Evolutionary conservation across 2,113 vertebrate species (phyloP).

Genomic region (Aphelocoma coerulescens): DNA sequence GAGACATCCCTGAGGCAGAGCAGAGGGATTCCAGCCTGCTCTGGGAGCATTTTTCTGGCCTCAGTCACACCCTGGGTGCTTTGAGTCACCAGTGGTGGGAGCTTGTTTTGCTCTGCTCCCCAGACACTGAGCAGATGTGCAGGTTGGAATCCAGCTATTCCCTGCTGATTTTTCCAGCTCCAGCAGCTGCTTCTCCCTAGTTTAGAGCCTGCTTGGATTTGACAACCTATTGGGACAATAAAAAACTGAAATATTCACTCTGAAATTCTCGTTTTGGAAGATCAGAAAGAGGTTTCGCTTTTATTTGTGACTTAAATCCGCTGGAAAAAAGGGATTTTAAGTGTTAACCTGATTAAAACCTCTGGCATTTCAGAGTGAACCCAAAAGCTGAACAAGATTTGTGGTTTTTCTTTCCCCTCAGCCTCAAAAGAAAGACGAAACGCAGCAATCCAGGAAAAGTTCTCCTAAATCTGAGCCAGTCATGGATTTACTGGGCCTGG

Average conservation of each 20-base stretch:
- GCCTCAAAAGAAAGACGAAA: slow-evolving; percentile 84
- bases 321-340: not conserved
- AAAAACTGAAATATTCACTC: fast-evolving
- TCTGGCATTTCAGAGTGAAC: not conserved
- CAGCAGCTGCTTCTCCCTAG: not conserved
- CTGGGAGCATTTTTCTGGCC: not conserved
- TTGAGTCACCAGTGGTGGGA: not conserved
- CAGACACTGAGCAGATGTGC: slow-evolving; percentile 22
- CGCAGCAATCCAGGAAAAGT: slow-evolving; percentile 75
- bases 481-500: slow-evolving; percentile 90
- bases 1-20: not conserved
- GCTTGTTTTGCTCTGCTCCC: not conserved
- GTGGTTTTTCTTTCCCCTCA: not conserved
- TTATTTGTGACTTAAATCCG: not conserved
- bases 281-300: not conserved
- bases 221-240: fast-evolving
- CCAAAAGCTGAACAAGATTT: not conserved
- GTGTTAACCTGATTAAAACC: not conserved
- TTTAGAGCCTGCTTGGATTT: not conserved
- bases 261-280: not conserved
- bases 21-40: not conserved
- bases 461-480: slow-evolving; percentile 86
- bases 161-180: not conserved
- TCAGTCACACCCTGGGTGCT: not conserved
- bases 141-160: not conserved